Percentiles rank a stretch among this genome's conserved stretches.
phyloP scores from a whole-genome alignment of 2,113 vertebrate genomes.

The Thomomys bottae region DNA sequence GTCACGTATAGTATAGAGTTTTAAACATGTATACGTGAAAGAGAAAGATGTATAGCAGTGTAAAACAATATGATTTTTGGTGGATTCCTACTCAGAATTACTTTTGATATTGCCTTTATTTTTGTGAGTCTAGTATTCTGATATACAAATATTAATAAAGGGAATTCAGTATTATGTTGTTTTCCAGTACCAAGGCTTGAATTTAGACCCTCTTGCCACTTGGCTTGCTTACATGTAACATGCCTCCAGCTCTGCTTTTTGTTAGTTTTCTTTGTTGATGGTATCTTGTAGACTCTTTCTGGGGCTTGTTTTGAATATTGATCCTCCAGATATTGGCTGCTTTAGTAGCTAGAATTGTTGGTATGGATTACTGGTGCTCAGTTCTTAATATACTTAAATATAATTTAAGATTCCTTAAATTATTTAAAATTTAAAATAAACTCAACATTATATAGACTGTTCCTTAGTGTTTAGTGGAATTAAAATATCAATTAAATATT shows the following conservation, averaged over 20 bases:
- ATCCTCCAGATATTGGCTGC: too few species aligned
- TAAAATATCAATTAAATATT: neutral
- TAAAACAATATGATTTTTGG: neutral
- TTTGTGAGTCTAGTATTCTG: neutral
- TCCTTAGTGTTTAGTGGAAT: neutral
- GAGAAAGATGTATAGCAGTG: too few species aligned
- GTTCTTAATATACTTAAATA: neutral
- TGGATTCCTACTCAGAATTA: neutral
- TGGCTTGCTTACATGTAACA: too few species aligned
- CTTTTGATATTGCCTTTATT: neutral
- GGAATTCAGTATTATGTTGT: neutral
- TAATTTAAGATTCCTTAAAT: neutral
- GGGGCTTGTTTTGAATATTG: too few species aligned
- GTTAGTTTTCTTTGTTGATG: too few species aligned
- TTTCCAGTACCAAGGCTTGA: too few species aligned
- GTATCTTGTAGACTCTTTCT: neutral
- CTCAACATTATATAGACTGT: neutral
- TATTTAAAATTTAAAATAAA: conserved; percentile 22
- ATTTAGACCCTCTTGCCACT: too few species aligned
- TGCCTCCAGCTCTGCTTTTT: too few species aligned
- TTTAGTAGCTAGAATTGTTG: too few species aligned
- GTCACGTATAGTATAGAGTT: too few species aligned
- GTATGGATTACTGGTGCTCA: too few species aligned
- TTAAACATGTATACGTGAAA: too few species aligned
- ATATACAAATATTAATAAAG: neutral